Evolutionary conservation across 2,888 invertebrate genomes (phyloP).

Genomic region (Deilephila porcellus): DNA sequence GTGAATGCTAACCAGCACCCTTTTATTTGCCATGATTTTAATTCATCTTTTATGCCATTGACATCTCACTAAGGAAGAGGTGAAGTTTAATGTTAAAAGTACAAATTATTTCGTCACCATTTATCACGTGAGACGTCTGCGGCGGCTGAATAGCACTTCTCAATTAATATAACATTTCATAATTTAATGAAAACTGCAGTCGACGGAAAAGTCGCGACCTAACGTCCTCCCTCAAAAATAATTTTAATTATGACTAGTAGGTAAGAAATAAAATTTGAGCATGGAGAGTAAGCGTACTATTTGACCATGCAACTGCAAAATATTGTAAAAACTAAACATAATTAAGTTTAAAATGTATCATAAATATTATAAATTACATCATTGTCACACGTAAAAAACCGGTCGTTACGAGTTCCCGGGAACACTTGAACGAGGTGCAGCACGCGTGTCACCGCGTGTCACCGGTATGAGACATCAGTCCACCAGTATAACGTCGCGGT

Average conservation of each 20-base stretch:
- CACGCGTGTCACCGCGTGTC: slow-evolving; percentile 28
- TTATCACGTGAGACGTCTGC: slow-evolving; percentile 39
- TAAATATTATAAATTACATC: slow-evolving; percentile 75
- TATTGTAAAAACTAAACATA: slow-evolving; percentile 73
- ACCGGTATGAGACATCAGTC: slow-evolving; percentile 40
- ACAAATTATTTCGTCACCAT: slow-evolving; percentile 15
- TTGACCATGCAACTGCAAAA: slow-evolving; percentile 81
- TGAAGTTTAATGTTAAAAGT: slow-evolving; percentile 34
- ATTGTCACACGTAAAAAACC: slow-evolving; percentile 64
- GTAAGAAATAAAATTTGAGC: slow-evolving; percentile 82
- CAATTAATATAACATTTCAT: slow-evolving; percentile 55
- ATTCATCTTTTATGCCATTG: slow-evolving; percentile 46
- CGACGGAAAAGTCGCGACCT: slow-evolving; percentile 62
- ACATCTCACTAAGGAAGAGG: slow-evolving; percentile 35
- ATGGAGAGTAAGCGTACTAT: slow-evolving; percentile 81
- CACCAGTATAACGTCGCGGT: slow-evolving; percentile 38
- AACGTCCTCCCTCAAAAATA: slow-evolving; percentile 65
- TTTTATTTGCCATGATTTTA: slow-evolving; percentile 47
- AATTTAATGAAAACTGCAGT: slow-evolving; percentile 63
- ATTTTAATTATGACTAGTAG: slow-evolving; percentile 81
- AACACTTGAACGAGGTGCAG: slow-evolving; percentile 34
- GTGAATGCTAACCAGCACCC: slow-evolving; percentile 71
- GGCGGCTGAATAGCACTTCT: slow-evolving; percentile 34
- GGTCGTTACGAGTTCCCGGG: slow-evolving; percentile 46
- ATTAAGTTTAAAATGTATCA: slow-evolving; percentile 54